Percentiles rank a stretch among this genome's conserved stretches.
Evolutionary conservation across 2,888 invertebrate species (phyloP).

Genomic region (Clepsis dumicolana): DNA sequence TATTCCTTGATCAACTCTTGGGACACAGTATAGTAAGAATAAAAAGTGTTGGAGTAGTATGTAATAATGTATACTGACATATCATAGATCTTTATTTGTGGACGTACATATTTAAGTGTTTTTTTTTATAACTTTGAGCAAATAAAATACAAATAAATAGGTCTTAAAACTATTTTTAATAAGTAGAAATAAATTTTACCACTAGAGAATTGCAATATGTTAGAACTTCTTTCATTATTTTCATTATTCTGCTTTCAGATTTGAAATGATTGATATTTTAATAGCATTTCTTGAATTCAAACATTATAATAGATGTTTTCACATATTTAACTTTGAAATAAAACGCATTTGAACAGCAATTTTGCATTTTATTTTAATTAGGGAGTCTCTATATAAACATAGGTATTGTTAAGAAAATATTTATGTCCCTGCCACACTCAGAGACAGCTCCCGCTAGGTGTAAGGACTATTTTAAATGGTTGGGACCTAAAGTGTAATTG

Average conservation of each 20-base stretch:
- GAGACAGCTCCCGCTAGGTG: no score
- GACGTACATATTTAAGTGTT: not conserved
- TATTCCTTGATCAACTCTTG: not conserved
- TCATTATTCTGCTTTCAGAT: not conserved
- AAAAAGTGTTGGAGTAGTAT: not conserved
- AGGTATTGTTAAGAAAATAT: no score
- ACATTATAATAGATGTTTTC: not conserved
- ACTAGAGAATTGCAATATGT: not conserved
- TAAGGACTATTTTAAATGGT: no score
- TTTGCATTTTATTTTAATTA: no score
- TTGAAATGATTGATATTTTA: no score
- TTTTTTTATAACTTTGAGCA: not conserved
- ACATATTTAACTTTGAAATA: not conserved
- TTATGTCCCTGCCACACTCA: no score
- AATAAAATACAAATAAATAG: not conserved
- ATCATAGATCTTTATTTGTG: not conserved
- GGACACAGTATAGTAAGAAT: not conserved
- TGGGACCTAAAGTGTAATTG: no score
- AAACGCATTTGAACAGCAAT: not conserved
- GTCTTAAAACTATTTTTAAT: not conserved
- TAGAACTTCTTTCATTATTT: not conserved
- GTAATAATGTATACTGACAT: constrained; percentile 3
- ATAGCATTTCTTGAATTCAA: not conserved
- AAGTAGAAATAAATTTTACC: not conserved
- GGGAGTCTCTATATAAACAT: no score